Evolutionary conservation across 1,140 invertebrate genomes (phyloP).

Genomic region (Cherax quadricarinatus): DNA sequence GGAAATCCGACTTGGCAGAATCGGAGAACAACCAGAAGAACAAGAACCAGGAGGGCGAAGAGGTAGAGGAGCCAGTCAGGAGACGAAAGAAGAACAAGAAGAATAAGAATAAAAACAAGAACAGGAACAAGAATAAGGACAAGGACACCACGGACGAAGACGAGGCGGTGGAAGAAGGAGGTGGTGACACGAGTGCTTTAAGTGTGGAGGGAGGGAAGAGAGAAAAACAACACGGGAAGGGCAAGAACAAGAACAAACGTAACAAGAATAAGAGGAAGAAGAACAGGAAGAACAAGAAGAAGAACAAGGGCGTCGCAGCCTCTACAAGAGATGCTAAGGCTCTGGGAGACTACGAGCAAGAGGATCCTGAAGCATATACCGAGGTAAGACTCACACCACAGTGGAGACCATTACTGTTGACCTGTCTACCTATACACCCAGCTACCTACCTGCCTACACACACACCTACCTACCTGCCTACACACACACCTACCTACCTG

Average conservation of each 20-base stretch:
- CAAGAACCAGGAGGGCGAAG: background rate
- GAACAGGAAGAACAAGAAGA: background rate
- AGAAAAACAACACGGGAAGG: background rate
- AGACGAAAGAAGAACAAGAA: background rate
- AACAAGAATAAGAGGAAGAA: slow-evolving; percentile 1
- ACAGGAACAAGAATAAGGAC: background rate
- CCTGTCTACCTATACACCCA: too few species aligned
- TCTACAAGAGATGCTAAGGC: background rate
- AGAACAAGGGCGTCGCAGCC: background rate
- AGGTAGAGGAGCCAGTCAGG: background rate
- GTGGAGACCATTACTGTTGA: too few species aligned
- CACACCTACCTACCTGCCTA: too few species aligned
- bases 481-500: too few species aligned
- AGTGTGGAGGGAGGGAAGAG: background rate
- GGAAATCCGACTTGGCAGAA: background rate
- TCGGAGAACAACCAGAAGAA: background rate
- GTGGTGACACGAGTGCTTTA: background rate
- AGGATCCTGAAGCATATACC: background rate
- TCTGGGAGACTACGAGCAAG: background rate
- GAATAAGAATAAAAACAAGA: background rate
- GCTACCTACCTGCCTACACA: too few species aligned
- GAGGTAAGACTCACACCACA: background rate
- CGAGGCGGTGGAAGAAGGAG: background rate
- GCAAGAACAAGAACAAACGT: background rate
- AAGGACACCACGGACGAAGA: background rate